Percentiles rank a stretch among this genome's conserved stretches.
Evolutionary conservation across 2,113 vertebrate genomes (phyloP).

Genomic region (Anguilla rostrata): DNA sequence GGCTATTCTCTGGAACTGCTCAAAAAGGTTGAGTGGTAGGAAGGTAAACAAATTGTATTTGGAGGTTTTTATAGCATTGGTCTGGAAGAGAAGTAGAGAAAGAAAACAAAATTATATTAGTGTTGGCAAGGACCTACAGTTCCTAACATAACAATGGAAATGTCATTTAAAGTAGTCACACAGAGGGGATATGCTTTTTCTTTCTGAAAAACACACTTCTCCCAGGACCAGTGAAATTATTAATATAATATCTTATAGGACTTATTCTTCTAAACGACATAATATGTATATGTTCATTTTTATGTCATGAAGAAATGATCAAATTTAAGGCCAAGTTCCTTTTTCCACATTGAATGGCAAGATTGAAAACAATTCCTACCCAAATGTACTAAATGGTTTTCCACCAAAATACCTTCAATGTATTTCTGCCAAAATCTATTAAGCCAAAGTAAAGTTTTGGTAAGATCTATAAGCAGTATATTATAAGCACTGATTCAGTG

Average conservation of each 20-base stretch:
- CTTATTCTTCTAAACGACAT: too few relatives aligned
- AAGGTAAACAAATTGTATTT: slow-evolving; percentile 91
- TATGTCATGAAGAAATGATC: not conserved
- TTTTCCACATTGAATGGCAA: not conserved
- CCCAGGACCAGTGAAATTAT: too few relatives aligned
- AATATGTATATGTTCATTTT: too few relatives aligned
- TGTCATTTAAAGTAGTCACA: not conserved
- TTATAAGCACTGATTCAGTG: too few relatives aligned
- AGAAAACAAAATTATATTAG: slow-evolving; percentile 29
- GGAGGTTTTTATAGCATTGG: slow-evolving; percentile 89
- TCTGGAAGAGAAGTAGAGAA: slow-evolving; percentile 58
- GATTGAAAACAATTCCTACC: not conserved
- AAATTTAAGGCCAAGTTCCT: not conserved
- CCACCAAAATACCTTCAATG: too few relatives aligned
- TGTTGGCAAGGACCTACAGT: not conserved
- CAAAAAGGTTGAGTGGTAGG: slow-evolving; percentile 91
- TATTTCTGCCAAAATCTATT: too few relatives aligned
- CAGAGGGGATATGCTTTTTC: not conserved
- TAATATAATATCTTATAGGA: too few relatives aligned
- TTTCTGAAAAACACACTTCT: not conserved
- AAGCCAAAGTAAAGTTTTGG: too few relatives aligned
- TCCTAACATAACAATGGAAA: not conserved
- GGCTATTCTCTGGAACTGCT: slow-evolving; percentile 94
- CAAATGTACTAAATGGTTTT: not conserved
- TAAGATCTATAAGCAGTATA: too few relatives aligned